Conservation (phyloP, 2,888 invertebrate species). For the Cylindroiulus punctatus region DNA sequence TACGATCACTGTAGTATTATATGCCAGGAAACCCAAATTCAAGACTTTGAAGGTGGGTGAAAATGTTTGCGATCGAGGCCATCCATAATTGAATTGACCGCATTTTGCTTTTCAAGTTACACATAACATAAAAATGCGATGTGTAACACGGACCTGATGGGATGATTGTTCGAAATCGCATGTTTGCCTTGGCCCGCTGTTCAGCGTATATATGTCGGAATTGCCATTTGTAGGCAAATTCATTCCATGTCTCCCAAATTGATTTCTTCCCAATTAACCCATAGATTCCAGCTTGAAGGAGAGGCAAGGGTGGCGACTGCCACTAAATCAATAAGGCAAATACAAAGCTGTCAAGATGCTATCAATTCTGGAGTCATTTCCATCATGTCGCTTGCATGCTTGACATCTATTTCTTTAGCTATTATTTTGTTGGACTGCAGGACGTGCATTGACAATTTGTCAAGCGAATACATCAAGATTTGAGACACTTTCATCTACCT, state of each 20-base stretch:
- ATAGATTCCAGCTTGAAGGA: background rate
- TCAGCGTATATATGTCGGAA: background rate
- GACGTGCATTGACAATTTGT: background rate
- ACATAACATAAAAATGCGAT: background rate
- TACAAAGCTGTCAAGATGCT: constrained; percentile 31
- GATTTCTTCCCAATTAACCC: constrained; percentile 29
- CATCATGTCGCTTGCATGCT: background rate
- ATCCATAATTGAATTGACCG: background rate
- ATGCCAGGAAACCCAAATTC: no score
- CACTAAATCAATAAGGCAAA: background rate
- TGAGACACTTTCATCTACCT: no score
- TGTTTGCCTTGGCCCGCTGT: constrained; percentile 27
- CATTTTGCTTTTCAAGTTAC: background rate
- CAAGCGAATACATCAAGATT: background rate
- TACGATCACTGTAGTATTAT: no score
- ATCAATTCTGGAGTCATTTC: constrained; percentile 1
- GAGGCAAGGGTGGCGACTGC: background rate
- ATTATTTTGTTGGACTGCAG: no score
- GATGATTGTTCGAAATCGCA: constrained; percentile 7
- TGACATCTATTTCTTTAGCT: background rate
- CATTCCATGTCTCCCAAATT: background rate
- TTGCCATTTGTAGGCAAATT: constrained; percentile 1
- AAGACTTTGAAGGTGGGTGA: background rate
- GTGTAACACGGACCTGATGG: background rate
- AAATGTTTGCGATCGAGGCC: background rate